Base-by-base conservation (phyloP, 1,140 invertebrate species). In the Bombus fervidus region DNA sequence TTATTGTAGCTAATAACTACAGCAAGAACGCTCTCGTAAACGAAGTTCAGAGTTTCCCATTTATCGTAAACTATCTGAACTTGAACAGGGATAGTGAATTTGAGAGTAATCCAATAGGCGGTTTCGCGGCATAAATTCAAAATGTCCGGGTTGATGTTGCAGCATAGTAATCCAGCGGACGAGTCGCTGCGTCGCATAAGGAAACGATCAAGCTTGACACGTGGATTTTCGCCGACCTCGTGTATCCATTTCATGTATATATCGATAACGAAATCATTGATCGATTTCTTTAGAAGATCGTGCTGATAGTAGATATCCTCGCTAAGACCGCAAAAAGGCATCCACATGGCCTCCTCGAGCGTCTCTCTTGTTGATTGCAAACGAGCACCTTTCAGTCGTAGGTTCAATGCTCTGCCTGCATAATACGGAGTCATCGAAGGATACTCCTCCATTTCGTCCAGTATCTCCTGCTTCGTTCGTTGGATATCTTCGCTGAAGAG, bases 1-100 rank as follows among this genome's bases (percentile, higher is more conserved):
- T 96, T 97, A 94, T 99, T 98, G 93, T 98, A 98, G 66, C 97
- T 97, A 39, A 97, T 95, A 2, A 97, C 97, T 3, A 98, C 96
- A 3, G 96, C 95, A 22, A 98, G 91, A 0, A 98, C 97, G 87
- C 97, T 97, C 91, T 98, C 97, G 82, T 97, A 97, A 0, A 97
- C 95, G 83, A 97, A 97, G 39, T 96, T 95, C 1, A 98, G 92
- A 18, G 95, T 96, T 15, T 96, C 96, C 72, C 96, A 96, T 81
- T 96, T 97, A 82, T 96, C 94, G 89, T 97, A 97, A 8, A 97
- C 92, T 95, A 96, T 91, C 94, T 94, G 94, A 81, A 96, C 94
- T 86, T 96, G 96, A 6, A 96, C 92, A 0, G 97, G 97, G 83
- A 97, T 96, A 91, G 97, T 96, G 90, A 96, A 96, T 64, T 95